Base-by-base conservation (phyloP, 2,888 invertebrate species). In the Amphimallon solstitiale region DNA sequence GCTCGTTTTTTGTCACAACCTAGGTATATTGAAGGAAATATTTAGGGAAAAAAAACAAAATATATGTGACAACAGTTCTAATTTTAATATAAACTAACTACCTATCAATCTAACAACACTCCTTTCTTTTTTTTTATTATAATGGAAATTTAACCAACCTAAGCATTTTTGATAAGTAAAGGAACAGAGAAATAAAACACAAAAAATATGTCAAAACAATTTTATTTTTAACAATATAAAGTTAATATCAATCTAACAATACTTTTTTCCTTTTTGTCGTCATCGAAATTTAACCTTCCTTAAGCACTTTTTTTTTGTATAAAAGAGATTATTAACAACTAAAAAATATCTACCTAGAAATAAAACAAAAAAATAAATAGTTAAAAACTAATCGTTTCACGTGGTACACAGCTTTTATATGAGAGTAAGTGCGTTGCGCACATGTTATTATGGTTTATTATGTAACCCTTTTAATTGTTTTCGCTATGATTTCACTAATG, bases 311-410 rank as follows among this genome's bases (percentile, higher is more conserved):
- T 38, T 51, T 52, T 54, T 1, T 40, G 9, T 29, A 29, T 29
- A 29, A 52, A 43, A 59, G 43, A 59, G 43, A 59, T 29, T n/a
- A n/a, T n/a, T 43, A 51, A 51, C 49, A 56, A 40, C 56, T 59
- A 59, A 34, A 59, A 56, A 9, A 21, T 43, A 34, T 59, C 56
- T 59, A 59, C 1, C 29, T 29, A 43, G 29, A 19, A 29, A 38
- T 56, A 23, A 51, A 51, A 51, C 40, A 56, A 56, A 54, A n/a
- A n/a, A 59, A 59, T 59, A 59, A 59, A 59, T 59, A 59, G 43
- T 59, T 59, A 59, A 56, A 43, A 43, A 34, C 29, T 59, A 59
- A 59, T 43, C 15, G 15, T 51, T 59, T 29, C 29, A 29, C 43
- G 19, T 59, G 15, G 14, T 43, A 45, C 15, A 14, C n/a, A n/a